Evolutionary conservation across 2,113 vertebrate species (phyloP), one percentile per base, ranked within the genome.

Genomic region (Pseudolaguvia tuberculata): DNA sequence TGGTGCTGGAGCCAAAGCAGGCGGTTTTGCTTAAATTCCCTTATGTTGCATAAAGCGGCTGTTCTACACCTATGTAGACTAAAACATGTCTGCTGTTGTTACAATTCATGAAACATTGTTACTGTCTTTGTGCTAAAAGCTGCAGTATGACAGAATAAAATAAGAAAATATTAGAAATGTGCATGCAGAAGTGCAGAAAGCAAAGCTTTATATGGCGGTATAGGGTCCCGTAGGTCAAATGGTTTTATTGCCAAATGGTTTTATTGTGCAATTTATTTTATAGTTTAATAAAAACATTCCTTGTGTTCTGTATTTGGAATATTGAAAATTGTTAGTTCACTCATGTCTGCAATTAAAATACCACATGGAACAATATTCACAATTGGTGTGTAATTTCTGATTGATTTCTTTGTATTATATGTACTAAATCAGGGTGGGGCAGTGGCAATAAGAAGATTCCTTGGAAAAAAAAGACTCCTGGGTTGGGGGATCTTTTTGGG

Each of bases 11-110:
- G 27, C 85, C 92, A 0, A 45, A 81, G 0, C 88, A 94, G 77
- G 93, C 90, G 1, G 78, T 89, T 29, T 78, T 96, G 63, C 83
- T 94, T 39, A 85, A 18, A 23, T 93, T 92, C 70, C 87, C 90
- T 13, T 91, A 91, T 1, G 17, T 59, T 2, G 82, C 83, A 21
- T 94, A 88, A 82, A 79, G 3, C n/a, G 6, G 13, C 13, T 56
- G 8, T 69, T 39, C 18, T n/a, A 14, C 11, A 63, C 1, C 14
- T 31, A 7, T 7, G 5, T 48, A 35, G 15, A 31, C 18, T 10
- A 4, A 39, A 55, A n/a, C 23, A 52, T 70, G 39, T 56, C 52
- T 45, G 76, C 31, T 17, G n/a, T 59, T 81, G 79, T 81, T 75
- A 58, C 76, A 25, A 8, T 77, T 74, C 18, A 71, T 45, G 15